These are phyloP conservation scores for Tholera decimalis DNA, from an alignment of 2,888 invertebrate species.

Conservation along the genomic window DNA sequence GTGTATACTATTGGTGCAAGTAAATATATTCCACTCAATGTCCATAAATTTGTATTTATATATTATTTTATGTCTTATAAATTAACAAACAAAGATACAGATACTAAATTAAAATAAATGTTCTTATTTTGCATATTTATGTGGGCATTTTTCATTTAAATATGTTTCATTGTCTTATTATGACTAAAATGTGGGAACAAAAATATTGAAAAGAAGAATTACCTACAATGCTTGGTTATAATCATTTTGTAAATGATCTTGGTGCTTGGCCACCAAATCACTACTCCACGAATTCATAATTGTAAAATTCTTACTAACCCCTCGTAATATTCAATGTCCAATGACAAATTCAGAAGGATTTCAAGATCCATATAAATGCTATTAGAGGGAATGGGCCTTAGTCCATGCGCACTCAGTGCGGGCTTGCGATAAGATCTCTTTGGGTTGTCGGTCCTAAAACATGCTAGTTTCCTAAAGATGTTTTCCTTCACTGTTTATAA, in stretches of 20 bases:
- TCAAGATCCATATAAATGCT: background rate
- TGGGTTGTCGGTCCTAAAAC: no score
- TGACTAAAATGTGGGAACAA: constrained; percentile 55
- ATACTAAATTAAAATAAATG: background rate
- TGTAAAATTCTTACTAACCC: no score
- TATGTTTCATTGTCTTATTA: constrained; percentile 38
- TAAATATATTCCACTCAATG: background rate
- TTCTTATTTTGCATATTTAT: constrained; percentile 22
- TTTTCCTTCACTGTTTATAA: no score
- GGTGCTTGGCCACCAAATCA: background rate
- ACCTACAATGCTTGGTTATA: constrained; percentile 6
- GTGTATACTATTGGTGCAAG: background rate
- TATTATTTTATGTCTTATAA: background rate
- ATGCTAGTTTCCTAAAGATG: no score
- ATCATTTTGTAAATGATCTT: constrained; percentile 24
- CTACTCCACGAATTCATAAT: background rate
- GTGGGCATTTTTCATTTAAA: constrained; percentile 14
- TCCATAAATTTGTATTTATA: background rate
- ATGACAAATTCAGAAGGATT: background rate
- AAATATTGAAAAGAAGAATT: constrained; percentile 17
- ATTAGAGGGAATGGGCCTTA: no score
- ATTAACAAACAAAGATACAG: constrained; percentile 4
- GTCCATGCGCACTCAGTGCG: no score
- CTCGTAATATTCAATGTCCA: no score
- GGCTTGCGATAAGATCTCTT: no score